Conservation (phyloP, 2,797 vertebrate genomes). For the Coreius guichenoti region DNA sequence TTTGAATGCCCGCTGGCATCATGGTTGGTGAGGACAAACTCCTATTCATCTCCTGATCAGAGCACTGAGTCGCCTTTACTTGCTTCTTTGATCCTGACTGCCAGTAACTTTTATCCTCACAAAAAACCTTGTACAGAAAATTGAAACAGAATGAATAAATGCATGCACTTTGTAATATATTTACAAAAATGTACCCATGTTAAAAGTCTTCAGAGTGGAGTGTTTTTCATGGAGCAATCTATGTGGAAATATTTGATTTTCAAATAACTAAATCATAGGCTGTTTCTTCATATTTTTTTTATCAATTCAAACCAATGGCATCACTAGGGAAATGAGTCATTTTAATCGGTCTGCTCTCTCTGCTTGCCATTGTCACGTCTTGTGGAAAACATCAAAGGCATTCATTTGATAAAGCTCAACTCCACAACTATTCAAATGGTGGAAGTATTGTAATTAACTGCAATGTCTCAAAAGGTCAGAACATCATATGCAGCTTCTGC, state of each 20-base stretch:
- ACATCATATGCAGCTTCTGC: not conserved
- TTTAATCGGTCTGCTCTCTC: conserved; percentile 24
- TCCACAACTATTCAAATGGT: not conserved
- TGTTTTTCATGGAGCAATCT: not conserved
- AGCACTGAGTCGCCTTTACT: not conserved
- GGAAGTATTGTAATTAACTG: not conserved
- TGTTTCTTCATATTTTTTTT: not conserved
- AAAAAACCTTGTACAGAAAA: not conserved
- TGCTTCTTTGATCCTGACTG: conserved; percentile 15
- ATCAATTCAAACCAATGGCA: not conserved
- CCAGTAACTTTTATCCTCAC: not conserved
- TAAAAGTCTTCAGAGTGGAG: not conserved
- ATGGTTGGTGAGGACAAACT: not conserved
- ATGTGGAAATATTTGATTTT: not conserved
- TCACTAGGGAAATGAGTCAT: conserved; percentile 16
- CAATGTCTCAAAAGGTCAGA: conserved; percentile 23
- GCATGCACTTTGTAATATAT: not conserved
- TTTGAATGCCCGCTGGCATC: not conserved
- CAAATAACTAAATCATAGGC: not conserved
- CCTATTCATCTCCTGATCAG: conserved; percentile 3
- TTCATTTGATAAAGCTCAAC: conserved; percentile 6
- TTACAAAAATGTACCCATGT: not conserved
- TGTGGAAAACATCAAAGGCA: conserved; percentile 4
- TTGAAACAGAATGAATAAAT: not conserved
- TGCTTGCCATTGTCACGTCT: not conserved